A percentile compares a stretch with the other conserved stretches of the same genome.
phyloP scores from a whole-genome alignment of 1,140 invertebrate genomes.

The Holcopasites calliopsidis region DNA sequence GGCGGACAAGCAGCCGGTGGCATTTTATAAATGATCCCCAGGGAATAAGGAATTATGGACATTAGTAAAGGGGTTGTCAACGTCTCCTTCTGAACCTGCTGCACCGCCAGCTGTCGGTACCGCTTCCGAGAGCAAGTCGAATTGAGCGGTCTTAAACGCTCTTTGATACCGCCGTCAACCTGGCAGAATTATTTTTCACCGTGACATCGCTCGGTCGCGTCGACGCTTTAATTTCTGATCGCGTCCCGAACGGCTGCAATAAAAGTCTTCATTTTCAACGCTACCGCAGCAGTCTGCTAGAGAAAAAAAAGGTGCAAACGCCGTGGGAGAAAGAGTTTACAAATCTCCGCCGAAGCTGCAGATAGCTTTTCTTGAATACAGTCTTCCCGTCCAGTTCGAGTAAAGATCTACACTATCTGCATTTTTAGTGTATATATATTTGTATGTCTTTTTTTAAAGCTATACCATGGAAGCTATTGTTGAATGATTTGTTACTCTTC shows the following conservation, averaged over 20 bases:
- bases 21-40: conserved; percentile 63
- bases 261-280: conserved; percentile 30
- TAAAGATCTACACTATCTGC: too few species aligned
- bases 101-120: conserved; percentile 51
- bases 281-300: too few species aligned
- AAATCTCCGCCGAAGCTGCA: too few species aligned
- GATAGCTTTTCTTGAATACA: too few species aligned
- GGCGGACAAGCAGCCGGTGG: conserved; percentile 51
- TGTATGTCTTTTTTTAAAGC: too few species aligned
- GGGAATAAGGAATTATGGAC: conserved; percentile 64
- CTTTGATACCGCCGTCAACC: conserved; percentile 69
- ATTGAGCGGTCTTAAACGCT: conserved; percentile 68
- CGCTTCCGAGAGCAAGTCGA: conserved; percentile 45
- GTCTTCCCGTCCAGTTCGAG: too few species aligned
- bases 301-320: background rate
- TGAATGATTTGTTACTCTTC: background rate
- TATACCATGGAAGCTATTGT: too few species aligned
- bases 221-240: conserved; percentile 57
- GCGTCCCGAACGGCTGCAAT: conserved; percentile 34
- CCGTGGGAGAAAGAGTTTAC: background rate
- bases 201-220: conserved; percentile 37
- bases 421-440: too few species aligned
- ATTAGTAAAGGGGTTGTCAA: conserved; percentile 69
- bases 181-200: conserved; percentile 61
- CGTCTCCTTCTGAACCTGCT: conserved; percentile 51